phyloP scores from a whole-genome alignment of 2,888 invertebrate species.

The Brachypalpus laphriformis region DNA sequence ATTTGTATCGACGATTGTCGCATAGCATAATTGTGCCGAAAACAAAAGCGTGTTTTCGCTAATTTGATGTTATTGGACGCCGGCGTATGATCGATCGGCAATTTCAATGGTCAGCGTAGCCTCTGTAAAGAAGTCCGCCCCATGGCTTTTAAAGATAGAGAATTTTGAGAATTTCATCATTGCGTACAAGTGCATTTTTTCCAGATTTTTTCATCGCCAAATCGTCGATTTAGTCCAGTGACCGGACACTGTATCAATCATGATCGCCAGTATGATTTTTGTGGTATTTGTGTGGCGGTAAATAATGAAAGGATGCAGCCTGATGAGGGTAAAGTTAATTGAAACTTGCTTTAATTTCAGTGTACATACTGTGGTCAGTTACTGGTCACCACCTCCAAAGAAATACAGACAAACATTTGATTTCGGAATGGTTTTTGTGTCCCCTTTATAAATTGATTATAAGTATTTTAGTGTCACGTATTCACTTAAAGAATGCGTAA shows the following conservation, averaged over 20 bases:
- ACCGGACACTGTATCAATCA: slow-evolving; percentile 39
- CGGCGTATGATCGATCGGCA: slow-evolving; percentile 62
- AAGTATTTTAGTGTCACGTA: no score
- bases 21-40: slow-evolving; percentile 68
- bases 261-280: slow-evolving; percentile 14
- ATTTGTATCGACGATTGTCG: slow-evolving; percentile 72
- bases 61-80: slow-evolving; percentile 68
- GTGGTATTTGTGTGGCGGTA: slow-evolving; percentile 8
- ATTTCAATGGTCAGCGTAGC: slow-evolving; percentile 42
- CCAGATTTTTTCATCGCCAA: slow-evolving; percentile 51
- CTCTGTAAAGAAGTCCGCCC: slow-evolving; percentile 41
- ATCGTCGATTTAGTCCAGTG: slow-evolving; percentile 42
- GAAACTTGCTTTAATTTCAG: slow-evolving; percentile 38
- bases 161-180: slow-evolving; percentile 60
- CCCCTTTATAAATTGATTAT: background rate
- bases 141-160: slow-evolving; percentile 50
- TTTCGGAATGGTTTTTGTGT: background rate
- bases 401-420: no score
- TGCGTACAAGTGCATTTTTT: slow-evolving; percentile 65
- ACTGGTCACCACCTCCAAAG: background rate
- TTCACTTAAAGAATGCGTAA: no score
- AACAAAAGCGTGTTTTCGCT: slow-evolving; percentile 71
- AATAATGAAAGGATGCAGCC: slow-evolving; percentile 36
- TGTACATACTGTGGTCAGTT: background rate
- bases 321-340: background rate